A percentile compares a stretch with the other conserved stretches of the same genome.
Evolutionary conservation across 2,113 vertebrate genomes (phyloP).

Genomic region (Gnathonemus echidnorhynchus): DNA sequence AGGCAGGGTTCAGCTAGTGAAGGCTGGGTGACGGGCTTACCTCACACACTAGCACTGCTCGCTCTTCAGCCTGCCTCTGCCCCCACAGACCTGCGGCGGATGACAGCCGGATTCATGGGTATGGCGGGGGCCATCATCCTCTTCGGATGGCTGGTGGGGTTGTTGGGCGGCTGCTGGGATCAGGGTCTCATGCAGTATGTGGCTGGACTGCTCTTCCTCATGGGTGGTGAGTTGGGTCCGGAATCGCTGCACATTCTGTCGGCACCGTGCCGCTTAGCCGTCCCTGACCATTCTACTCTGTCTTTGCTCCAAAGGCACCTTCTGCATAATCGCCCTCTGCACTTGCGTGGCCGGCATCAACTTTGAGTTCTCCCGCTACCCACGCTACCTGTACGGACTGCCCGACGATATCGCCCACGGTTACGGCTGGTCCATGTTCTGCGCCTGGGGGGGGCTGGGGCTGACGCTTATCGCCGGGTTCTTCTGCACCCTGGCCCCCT

Average conservation of each 20-base stretch:
- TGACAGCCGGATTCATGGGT: conserved; percentile 98
- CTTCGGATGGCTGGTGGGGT: conserved; percentile 91
- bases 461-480: conserved; percentile 92
- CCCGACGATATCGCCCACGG: conserved; percentile 93
- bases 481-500: conserved; percentile 97
- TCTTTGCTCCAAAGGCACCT: conserved; percentile 70
- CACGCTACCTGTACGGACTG: conserved; percentile 85
- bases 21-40: neutral
- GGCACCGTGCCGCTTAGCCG: neutral
- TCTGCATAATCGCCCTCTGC: conserved; percentile 98
- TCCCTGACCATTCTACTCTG: neutral
- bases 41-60: neutral
- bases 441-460: conserved; percentile 55
- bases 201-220: conserved; percentile 85
- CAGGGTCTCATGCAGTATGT: conserved; percentile 71
- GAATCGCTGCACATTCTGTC: neutral
- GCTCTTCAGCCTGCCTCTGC: neutral
- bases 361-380: conserved; percentile 93
- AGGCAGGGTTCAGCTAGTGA: neutral
- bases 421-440: conserved; percentile 94
- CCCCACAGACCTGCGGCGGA: conserved; percentile 81
- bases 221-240: conserved; percentile 80
- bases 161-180: conserved; percentile 95
- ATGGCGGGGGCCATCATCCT: conserved; percentile 98
- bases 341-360: conserved; percentile 96